phyloP scores from a whole-genome alignment of 2,113 vertebrate genomes.

The Ciconia stormi region DNA sequence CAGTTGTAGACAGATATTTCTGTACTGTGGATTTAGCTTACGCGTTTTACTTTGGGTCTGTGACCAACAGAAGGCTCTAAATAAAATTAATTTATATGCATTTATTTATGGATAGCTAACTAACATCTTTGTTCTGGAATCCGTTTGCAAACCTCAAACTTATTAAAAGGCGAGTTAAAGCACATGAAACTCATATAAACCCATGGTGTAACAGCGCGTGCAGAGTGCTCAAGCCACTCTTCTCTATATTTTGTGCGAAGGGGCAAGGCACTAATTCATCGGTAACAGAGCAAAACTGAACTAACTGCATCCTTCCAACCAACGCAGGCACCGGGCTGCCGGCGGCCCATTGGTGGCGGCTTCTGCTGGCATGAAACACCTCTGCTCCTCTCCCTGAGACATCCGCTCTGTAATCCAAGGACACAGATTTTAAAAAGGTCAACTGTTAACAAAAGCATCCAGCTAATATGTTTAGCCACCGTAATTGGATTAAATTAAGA shows the following conservation, averaged over 20 bases:
- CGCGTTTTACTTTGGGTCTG: neutral
- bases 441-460: conserved; percentile 35
- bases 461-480: conserved; percentile 13
- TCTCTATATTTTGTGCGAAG: fast-evolving
- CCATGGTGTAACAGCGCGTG: fast-evolving
- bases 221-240: neutral
- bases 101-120: neutral
- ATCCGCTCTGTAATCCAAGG: neutral
- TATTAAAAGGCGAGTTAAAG: conserved; percentile 18
- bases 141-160: neutral
- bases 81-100: neutral
- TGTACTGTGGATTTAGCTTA: neutral
- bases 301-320: neutral
- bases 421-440: conserved; percentile 22
- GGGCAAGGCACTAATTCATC: neutral
- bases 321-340: neutral
- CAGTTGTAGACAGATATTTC: neutral
- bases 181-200: neutral
- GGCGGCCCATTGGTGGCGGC: neutral
- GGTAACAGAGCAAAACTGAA: neutral
- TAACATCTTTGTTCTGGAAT: neutral
- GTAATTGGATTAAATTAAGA: conserved; percentile 49
- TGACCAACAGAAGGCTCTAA: neutral
- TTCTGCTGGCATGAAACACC: neutral
- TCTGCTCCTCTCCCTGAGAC: neutral